phyloP scores from a whole-genome alignment of 2,113 vertebrate species.

The Elgaria multicarinata region DNA sequence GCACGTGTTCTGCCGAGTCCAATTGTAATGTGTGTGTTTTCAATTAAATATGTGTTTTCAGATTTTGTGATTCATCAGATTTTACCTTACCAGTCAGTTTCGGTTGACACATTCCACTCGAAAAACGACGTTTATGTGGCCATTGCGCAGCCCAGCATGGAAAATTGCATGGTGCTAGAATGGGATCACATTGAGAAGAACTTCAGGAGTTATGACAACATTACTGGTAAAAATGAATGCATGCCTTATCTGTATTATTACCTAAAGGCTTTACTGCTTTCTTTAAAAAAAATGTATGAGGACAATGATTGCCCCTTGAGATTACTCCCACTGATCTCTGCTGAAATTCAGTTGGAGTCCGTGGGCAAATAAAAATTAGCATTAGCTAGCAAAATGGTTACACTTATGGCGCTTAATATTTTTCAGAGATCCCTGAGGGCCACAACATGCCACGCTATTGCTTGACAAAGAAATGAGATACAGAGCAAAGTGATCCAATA shows the following conservation, averaged over 20 bases:
- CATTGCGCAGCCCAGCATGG: slow-evolving; percentile 92
- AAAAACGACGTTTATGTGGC: slow-evolving; percentile 96
- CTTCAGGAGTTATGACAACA: slow-evolving; percentile 97
- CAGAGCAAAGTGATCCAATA: too few species aligned
- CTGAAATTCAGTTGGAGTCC: neutral
- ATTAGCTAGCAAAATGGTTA: neutral
- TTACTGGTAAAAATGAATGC: slow-evolving; percentile 85
- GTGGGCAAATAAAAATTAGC: neutral
- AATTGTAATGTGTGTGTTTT: slow-evolving; percentile 42
- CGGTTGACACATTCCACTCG: slow-evolving; percentile 93
- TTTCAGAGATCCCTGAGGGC: neutral
- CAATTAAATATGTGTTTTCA: slow-evolving; percentile 69
- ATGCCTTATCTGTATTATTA: neutral
- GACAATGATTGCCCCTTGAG: neutral
- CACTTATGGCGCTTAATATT: neutral
- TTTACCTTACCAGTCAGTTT: slow-evolving; percentile 91
- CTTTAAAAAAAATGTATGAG: neutral
- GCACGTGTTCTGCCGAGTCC: neutral
- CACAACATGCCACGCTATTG: neutral
- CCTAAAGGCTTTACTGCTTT: neutral
- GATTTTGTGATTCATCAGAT: slow-evolving; percentile 96
- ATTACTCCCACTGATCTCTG: neutral
- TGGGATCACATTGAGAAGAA: slow-evolving; percentile 99
- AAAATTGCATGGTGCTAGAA: slow-evolving; percentile 96
- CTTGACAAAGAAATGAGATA: neutral